These are phyloP conservation scores for Carabus problematicus DNA, from an alignment of 2,888 invertebrate species.

Conservation along the genomic window DNA sequence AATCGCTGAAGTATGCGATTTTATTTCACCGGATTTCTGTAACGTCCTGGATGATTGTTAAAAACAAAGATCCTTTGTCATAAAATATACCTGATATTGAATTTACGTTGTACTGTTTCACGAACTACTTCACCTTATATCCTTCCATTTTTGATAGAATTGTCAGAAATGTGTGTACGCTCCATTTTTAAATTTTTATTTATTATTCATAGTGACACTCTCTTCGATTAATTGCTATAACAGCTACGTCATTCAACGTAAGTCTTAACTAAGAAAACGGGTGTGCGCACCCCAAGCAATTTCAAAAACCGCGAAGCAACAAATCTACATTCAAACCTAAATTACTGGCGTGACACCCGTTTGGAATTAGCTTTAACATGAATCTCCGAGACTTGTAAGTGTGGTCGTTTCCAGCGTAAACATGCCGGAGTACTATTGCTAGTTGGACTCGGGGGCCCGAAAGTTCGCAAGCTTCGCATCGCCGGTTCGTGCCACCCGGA, in stretches of 20 bases:
- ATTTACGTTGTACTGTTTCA: slow-evolving; percentile 21
- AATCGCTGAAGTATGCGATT: slow-evolving; percentile 7
- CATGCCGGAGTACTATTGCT: background rate
- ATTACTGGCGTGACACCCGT: slow-evolving; percentile 25
- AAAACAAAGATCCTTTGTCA: slow-evolving; percentile 35
- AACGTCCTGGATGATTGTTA: slow-evolving; percentile 37
- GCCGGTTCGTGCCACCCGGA: background rate
- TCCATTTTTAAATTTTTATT: too few relatives aligned
- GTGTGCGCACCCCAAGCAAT: slow-evolving; percentile 1
- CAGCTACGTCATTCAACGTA: too few relatives aligned
- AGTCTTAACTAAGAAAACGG: too few relatives aligned
- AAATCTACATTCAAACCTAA: slow-evolving; percentile 29
- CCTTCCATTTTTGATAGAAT: too few relatives aligned
- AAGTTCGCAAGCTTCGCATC: background rate
- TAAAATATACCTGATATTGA: slow-evolving; percentile 39
- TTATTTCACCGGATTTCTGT: slow-evolving; percentile 27
- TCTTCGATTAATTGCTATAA: too few relatives aligned
- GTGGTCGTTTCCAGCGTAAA: background rate
- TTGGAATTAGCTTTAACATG: slow-evolving; percentile 24
- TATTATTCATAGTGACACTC: too few relatives aligned
- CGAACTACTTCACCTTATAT: background rate
- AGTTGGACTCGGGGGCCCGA: background rate
- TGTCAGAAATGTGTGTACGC: too few relatives aligned
- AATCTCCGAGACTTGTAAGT: slow-evolving; percentile 19
- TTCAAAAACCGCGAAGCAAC: slow-evolving; percentile 22